Evolutionary conservation across 1,140 invertebrate species (phyloP).

Genomic region (Zaprionus gabonicus): DNA sequence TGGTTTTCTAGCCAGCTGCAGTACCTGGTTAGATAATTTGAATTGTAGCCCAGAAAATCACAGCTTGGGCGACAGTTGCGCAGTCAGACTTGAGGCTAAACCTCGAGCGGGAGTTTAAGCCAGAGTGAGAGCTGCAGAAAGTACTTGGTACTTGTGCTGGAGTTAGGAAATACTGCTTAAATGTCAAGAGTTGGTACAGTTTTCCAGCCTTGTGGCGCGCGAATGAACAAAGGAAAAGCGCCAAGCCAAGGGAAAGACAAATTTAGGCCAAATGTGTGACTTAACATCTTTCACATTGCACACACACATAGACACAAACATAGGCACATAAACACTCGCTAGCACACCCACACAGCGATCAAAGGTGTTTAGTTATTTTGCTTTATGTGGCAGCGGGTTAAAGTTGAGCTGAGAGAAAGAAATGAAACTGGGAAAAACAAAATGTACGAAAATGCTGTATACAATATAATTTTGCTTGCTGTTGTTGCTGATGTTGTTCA

Average conservation of each 20-base stretch:
- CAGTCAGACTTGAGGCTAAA: slow-evolving; percentile 14
- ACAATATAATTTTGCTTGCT: slow-evolving; percentile 70
- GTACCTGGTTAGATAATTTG: slow-evolving; percentile 69
- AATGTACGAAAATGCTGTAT: slow-evolving; percentile 72
- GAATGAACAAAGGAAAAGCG: slow-evolving; percentile 77
- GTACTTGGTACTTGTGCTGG: slow-evolving; percentile 63
- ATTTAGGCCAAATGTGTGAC: slow-evolving; percentile 82
- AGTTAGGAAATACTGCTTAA: slow-evolving; percentile 76
- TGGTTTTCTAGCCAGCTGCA: slow-evolving; percentile 60
- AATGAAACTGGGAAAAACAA: slow-evolving; percentile 51
- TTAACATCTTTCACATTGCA: slow-evolving; percentile 79
- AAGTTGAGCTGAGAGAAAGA: slow-evolving; percentile 68
- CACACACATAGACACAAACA: slow-evolving; percentile 21
- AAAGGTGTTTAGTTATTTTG: slow-evolving; percentile 58
- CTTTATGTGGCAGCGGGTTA: slow-evolving; percentile 78
- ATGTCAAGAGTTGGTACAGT: slow-evolving; percentile 79
- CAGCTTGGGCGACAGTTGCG: slow-evolving; percentile 14
- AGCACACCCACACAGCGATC: slow-evolving; percentile 32
- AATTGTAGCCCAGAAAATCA: slow-evolving; percentile 34
- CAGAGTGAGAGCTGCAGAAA: slow-evolving; percentile 53
- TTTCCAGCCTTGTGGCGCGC: slow-evolving; percentile 69
- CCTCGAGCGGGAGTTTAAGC: slow-evolving; percentile 29
- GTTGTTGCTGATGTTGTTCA: slow-evolving; percentile 51
- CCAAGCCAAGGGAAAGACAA: slow-evolving; percentile 70
- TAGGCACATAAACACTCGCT: slow-evolving; percentile 27